These are phyloP conservation scores for Puntigrus tetrazona DNA, from an alignment of 2,113 vertebrate genomes.

Conservation along the genomic window DNA sequence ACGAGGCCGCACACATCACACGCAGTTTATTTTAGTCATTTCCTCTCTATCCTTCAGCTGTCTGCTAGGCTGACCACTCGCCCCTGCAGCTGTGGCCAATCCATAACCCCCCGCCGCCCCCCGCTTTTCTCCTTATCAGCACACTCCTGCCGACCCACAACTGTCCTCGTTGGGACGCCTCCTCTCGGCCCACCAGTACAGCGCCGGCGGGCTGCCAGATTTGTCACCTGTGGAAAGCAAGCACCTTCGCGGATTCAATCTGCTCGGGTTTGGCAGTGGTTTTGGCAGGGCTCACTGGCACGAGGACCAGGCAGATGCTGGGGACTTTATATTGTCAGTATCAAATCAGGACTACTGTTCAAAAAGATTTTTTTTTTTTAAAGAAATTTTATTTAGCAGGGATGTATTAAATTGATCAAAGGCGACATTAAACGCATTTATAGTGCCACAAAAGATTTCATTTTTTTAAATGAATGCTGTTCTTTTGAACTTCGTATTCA, in stretches of 20 bases:
- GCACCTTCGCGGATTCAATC: not conserved
- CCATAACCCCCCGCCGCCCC: slow-evolving; percentile 56
- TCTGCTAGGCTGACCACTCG: slow-evolving; percentile 57
- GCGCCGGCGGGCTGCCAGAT: not conserved
- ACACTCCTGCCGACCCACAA: slow-evolving; percentile 23
- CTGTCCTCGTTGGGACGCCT: not conserved
- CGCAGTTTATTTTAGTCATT: slow-evolving; percentile 71
- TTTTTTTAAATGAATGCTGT: not conserved
- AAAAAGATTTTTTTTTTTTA: not conserved
- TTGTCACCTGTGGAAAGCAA: not conserved
- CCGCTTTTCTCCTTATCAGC: slow-evolving; percentile 32
- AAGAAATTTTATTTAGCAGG: not conserved
- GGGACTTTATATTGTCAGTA: not conserved
- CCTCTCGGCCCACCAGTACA: not conserved
- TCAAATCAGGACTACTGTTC: not conserved
- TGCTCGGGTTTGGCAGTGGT: not conserved
- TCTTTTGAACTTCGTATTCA: not conserved
- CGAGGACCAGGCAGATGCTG: not conserved
- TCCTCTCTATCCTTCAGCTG: slow-evolving; percentile 68
- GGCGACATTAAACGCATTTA: not conserved
- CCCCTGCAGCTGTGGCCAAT: slow-evolving; percentile 68
- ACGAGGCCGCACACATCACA: slow-evolving; percentile 53
- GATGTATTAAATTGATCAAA: not conserved
- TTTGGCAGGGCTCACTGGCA: not conserved
- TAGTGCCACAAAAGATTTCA: not conserved